Conservation (phyloP, 2,888 invertebrate species). For the Ectemnius cavifrons region DNA sequence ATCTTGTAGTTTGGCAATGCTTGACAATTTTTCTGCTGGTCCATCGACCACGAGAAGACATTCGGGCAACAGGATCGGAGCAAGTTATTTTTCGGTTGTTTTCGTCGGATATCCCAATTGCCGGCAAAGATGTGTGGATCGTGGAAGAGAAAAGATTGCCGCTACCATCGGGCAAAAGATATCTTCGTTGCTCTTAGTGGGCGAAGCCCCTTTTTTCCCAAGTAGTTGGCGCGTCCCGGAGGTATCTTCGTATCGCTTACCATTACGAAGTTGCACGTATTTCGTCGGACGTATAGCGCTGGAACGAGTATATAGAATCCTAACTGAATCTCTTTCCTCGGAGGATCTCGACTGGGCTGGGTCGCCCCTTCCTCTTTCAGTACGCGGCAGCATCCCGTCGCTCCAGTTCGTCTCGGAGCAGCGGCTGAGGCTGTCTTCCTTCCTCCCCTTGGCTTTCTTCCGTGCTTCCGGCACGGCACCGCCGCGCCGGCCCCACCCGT, state of each 20-base stretch:
- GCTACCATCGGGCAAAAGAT: too few species aligned
- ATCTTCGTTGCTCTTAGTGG: background rate
- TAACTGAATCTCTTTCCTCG: constrained; percentile 73
- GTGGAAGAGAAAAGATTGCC: too few species aligned
- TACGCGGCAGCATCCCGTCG: constrained; percentile 11
- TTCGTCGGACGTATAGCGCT: constrained; percentile 62
- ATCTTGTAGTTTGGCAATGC: background rate
- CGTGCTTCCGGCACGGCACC: constrained; percentile 10
- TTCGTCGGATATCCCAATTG: too few species aligned
- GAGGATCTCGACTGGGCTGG: constrained; percentile 62
- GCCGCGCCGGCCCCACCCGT: constrained; percentile 64
- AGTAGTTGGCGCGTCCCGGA: constrained; percentile 37
- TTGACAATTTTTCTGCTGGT: background rate
- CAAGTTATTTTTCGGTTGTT: too few species aligned
- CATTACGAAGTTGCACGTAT: constrained; percentile 64
- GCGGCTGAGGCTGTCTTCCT: constrained; percentile 35
- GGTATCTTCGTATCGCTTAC: constrained; percentile 60
- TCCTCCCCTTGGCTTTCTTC: constrained; percentile 12
- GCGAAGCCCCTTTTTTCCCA: background rate
- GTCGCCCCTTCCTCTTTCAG: constrained; percentile 34
- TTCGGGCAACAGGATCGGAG: too few species aligned
- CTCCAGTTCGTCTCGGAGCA: constrained; percentile 33
- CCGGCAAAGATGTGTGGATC: too few species aligned
- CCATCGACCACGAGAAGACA: background rate
- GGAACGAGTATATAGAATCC: constrained; percentile 70